A percentile compares a stretch with the other conserved stretches of the same genome.
Evolutionary conservation across 1,140 invertebrate genomes (phyloP).

Genomic region (Orius laevigatus): DNA sequence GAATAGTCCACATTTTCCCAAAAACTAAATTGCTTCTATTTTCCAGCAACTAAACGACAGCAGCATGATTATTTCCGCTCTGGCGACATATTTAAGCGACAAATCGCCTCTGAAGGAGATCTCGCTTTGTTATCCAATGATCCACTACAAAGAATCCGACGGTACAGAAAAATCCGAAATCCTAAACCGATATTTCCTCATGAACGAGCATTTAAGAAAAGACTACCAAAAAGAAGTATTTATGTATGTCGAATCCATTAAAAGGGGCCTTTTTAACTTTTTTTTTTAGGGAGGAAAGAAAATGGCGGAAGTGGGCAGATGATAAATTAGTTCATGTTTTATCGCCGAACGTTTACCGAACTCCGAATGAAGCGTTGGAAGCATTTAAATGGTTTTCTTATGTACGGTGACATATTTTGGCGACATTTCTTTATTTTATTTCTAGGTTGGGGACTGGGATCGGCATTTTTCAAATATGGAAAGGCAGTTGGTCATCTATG

Average conservation of each 20-base stretch:
- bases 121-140: slow-evolving; percentile 63
- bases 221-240: slow-evolving; percentile 31
- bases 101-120: slow-evolving; percentile 47
- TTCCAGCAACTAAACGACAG: slow-evolving; percentile 81
- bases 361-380: slow-evolving; percentile 62
- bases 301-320: slow-evolving; percentile 93
- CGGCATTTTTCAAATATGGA: slow-evolving; percentile 76
- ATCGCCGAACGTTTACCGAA: slow-evolving; percentile 94
- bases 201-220: slow-evolving; percentile 45
- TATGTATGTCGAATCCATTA: slow-evolving; percentile 1
- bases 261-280: slow-evolving; percentile 4
- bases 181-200: slow-evolving; percentile 90
- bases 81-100: slow-evolving; percentile 63
- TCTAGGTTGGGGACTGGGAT: slow-evolving; percentile 74
- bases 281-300: slow-evolving; percentile 49
- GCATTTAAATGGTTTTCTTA: slow-evolving; percentile 85
- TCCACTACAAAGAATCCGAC: slow-evolving; percentile 48
- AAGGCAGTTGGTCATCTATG: slow-evolving; percentile 73
- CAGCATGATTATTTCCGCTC: slow-evolving; percentile 78
- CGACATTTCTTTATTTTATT: slow-evolving; percentile 10
- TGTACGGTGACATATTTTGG: slow-evolving; percentile 26
- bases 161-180: slow-evolving; percentile 57
- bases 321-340: slow-evolving; percentile 75
- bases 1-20: too few relatives aligned
- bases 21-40: too few relatives aligned